Conservation (phyloP, 2,797 vertebrate genomes). For the Dallia pectoralis region DNA sequence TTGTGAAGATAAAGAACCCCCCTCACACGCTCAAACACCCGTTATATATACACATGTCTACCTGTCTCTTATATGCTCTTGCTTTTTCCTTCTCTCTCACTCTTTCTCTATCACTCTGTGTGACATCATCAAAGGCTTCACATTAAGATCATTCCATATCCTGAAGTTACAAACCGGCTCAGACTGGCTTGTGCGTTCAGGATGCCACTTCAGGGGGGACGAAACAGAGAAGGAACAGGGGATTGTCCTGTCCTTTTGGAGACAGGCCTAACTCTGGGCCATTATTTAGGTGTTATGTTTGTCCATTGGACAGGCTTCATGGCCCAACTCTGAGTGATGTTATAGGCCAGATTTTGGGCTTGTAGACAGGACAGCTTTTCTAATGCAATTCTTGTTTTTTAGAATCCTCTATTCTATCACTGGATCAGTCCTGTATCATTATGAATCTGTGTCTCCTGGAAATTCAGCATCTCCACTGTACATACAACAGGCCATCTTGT, state of each 20-base stretch:
- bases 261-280: not conserved
- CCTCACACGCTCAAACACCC: not conserved
- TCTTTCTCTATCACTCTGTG: not conserved
- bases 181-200: not conserved
- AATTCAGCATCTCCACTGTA: not conserved
- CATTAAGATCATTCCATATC: slow-evolving; percentile 14
- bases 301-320: not conserved
- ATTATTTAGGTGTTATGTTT: not conserved
- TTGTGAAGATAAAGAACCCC: too few relatives aligned
- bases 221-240: not conserved
- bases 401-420: too few relatives aligned
- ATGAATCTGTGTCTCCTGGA: not conserved
- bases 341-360: not conserved
- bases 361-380: not conserved
- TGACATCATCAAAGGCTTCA: slow-evolving; percentile 7
- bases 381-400: not conserved
- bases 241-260: not conserved
- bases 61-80: not conserved
- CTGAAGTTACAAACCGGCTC: slow-evolving; percentile 12
- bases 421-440: not conserved
- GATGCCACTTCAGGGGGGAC: slow-evolving; percentile 6
- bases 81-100: not conserved
- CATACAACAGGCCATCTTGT: not conserved
- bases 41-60: not conserved
- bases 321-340: not conserved